Evolutionary conservation across 2,797 vertebrate genomes (phyloP).

Genomic region (Hephaestus fuliginosus): DNA sequence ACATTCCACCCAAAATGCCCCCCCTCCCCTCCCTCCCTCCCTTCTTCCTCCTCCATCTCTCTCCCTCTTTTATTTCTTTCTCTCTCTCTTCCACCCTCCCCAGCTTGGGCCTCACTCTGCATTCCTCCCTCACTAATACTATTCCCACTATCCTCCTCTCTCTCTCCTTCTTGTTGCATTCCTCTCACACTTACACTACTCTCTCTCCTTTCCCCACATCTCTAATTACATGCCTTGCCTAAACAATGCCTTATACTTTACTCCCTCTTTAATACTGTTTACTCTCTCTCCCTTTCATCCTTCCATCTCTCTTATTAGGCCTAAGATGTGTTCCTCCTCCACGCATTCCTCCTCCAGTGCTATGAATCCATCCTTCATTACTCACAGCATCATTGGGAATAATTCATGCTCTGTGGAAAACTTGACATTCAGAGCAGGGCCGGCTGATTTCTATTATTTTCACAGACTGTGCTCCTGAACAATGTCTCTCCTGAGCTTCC

Average conservation of each 20-base stretch:
- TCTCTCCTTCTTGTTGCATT: conserved; percentile 63
- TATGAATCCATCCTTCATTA: conserved; percentile 38
- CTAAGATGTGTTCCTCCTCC: conserved; percentile 58
- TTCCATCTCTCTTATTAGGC: conserved; percentile 56
- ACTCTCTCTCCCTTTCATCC: conserved; percentile 56
- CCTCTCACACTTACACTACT: conserved; percentile 63
- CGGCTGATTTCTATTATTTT: conserved; percentile 38
- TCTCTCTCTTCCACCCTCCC: conserved; percentile 58
- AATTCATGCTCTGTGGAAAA: conserved; percentile 46
- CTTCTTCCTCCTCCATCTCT: conserved; percentile 27
- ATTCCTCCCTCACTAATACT: conserved; percentile 79
- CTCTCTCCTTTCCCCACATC: conserved; percentile 53
- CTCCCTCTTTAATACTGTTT: conserved; percentile 62
- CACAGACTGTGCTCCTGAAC: not conserved
- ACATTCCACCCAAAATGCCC: conserved; percentile 82
- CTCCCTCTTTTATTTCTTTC: conserved; percentile 29
- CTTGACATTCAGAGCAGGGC: conserved; percentile 10
- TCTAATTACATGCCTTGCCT: conserved; percentile 72
- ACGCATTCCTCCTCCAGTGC: conserved; percentile 51
- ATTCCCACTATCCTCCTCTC: conserved; percentile 64
- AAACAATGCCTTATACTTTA: conserved; percentile 73
- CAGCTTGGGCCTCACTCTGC: conserved; percentile 75
- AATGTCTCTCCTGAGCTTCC: conserved; percentile 14
- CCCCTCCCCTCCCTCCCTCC: conserved; percentile 38
- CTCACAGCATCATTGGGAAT: conserved; percentile 48